Conservation (phyloP, 2,888 invertebrate genomes). For the Pyrochroa serraticornis region DNA sequence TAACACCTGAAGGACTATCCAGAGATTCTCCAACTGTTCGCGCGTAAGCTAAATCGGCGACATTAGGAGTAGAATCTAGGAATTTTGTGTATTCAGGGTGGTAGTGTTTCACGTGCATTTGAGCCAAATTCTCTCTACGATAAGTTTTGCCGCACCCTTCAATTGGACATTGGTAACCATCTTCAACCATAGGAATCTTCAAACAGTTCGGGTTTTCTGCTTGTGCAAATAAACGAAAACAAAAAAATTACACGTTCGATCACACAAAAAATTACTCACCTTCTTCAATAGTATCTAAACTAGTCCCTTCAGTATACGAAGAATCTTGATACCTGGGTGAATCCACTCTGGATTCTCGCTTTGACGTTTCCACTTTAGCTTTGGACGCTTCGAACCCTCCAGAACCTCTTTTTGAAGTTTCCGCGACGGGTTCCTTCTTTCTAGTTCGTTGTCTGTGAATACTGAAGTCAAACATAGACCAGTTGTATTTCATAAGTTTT, state of each 20-base stretch:
- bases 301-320: slow-evolving; percentile 2
- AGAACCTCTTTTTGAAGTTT: no score
- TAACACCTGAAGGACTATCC: slow-evolving; percentile 51
- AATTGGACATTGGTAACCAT: slow-evolving; percentile 73
- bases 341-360: background rate
- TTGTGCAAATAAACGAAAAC: slow-evolving; percentile 53
- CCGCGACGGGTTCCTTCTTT: slow-evolving; percentile 23
- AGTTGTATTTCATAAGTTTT: slow-evolving; percentile 48
- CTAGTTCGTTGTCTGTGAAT: slow-evolving; percentile 43
- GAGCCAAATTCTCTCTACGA: slow-evolving; percentile 86
- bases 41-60: slow-evolving; percentile 83
- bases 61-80: slow-evolving; percentile 82
- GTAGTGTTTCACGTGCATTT: slow-evolving; percentile 95
- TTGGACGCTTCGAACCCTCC: background rate
- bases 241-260: slow-evolving; percentile 28
- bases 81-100: slow-evolving; percentile 80
- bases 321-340: background rate
- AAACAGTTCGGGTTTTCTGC: slow-evolving; percentile 44
- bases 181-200: slow-evolving; percentile 67
- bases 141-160: slow-evolving; percentile 88
- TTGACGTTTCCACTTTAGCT: background rate
- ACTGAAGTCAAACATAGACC: slow-evolving; percentile 63
- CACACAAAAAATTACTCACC: slow-evolving; percentile 27
- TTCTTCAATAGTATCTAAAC: slow-evolving; percentile 34
- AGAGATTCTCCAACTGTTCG: slow-evolving; percentile 71